Percentiles rank a stretch among this genome's conserved stretches.
Conservation (phyloP, 2,797 vertebrate species). For the Phyllotis vaccarum region DNA sequence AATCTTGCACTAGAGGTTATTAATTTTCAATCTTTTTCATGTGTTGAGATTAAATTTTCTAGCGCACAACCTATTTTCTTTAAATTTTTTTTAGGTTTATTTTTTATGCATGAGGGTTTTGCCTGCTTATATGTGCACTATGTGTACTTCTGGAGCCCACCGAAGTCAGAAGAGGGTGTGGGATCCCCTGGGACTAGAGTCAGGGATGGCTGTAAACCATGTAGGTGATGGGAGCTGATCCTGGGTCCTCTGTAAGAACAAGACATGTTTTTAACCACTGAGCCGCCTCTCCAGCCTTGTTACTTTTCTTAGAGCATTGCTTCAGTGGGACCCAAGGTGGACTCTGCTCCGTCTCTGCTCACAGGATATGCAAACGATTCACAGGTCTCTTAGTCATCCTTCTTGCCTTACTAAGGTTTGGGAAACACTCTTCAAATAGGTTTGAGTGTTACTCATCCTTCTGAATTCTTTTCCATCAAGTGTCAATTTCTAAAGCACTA, state of each 20-base stretch:
- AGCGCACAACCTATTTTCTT: not conserved
- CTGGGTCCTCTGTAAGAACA: not conserved
- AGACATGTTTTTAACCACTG: not conserved
- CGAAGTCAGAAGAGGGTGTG: not conserved
- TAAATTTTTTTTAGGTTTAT: not conserved
- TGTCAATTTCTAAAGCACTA: constrained; percentile 29
- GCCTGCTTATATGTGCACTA: not conserved
- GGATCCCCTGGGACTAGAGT: not conserved
- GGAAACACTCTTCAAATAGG: not conserved
- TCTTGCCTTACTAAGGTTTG: constrained; percentile 18
- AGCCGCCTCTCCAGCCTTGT: not conserved
- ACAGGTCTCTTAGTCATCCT: constrained; percentile 26
- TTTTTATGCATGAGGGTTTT: not conserved
- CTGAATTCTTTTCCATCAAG: constrained; percentile 41
- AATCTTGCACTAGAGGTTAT: not conserved
- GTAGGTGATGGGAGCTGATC: not conserved
- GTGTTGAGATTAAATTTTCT: constrained; percentile 28
- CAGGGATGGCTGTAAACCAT: not conserved
- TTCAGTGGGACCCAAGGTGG: not conserved
- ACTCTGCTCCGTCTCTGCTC: constrained; percentile 18
- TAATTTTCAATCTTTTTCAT: constrained; percentile 25
- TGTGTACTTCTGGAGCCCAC: not conserved
- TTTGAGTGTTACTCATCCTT: not conserved
- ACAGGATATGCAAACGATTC: not conserved
- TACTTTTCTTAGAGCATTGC: constrained; percentile 31